Conservation (phyloP, 2,888 invertebrate species). For the Callyntrura sp. region DNA sequence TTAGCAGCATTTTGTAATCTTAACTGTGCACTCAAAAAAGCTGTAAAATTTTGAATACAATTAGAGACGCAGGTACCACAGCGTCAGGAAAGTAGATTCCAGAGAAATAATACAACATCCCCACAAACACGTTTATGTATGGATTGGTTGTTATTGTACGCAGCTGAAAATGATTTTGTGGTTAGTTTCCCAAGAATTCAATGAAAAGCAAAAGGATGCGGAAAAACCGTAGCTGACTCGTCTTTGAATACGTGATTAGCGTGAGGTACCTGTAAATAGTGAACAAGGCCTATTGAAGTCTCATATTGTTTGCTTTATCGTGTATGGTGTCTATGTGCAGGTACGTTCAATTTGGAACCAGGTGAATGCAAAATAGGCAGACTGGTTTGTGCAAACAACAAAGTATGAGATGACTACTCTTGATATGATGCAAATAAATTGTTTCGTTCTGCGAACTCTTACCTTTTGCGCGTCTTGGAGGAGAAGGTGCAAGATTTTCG, state of each 20-base stretch:
- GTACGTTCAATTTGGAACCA: background rate
- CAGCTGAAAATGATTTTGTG: background rate
- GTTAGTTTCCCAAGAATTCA: background rate
- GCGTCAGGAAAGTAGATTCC: background rate
- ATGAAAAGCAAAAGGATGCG: background rate
- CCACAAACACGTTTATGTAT: background rate
- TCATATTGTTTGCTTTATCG: background rate
- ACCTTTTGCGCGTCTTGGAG: constrained; percentile 61
- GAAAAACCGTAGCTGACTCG: constrained; percentile 5
- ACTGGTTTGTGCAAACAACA: too few species aligned
- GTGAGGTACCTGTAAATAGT: constrained; percentile 21
- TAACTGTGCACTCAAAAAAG: constrained; percentile 27
- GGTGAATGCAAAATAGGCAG: background rate
- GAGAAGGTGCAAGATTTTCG: constrained; percentile 43
- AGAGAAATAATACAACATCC: background rate
- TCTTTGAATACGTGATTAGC: constrained; percentile 2
- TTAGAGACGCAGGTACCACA: background rate
- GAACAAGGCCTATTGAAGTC: background rate
- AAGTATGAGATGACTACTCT: too few species aligned
- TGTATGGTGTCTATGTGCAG: background rate
- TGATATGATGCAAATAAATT: too few species aligned
- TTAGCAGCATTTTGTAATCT: constrained; percentile 50
- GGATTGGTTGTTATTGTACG: background rate
- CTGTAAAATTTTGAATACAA: constrained; percentile 25
- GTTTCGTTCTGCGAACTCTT: background rate